Conservation (phyloP, 2,797 vertebrate genomes). For the Lophotriccus pileatus region DNA sequence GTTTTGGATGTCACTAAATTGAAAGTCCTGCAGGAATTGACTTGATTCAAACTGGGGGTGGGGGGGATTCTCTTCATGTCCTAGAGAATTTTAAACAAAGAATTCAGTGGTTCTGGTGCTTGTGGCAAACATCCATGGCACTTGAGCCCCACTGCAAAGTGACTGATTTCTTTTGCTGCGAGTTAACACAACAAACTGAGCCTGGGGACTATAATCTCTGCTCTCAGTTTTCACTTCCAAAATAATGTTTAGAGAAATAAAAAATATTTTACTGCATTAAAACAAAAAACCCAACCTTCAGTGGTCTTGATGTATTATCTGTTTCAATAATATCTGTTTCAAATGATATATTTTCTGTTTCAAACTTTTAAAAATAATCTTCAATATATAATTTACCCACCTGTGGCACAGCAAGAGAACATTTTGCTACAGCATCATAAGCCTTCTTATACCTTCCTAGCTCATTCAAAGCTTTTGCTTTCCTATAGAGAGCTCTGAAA, state of each 20-base stretch:
- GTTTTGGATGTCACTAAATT: neutral
- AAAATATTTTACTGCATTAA: neutral
- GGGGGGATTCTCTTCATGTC: neutral
- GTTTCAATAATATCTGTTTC: neutral
- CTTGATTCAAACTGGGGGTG: neutral
- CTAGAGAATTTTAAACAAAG: neutral
- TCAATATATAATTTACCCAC: conserved; percentile 64
- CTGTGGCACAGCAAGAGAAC: conserved; percentile 92
- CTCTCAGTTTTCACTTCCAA: neutral
- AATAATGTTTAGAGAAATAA: neutral
- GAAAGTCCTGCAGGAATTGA: neutral
- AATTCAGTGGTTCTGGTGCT: neutral
- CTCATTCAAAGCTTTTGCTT: conserved; percentile 89
- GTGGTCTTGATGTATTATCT: neutral
- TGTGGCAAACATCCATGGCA: neutral
- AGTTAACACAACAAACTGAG: neutral
- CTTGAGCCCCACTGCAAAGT: neutral
- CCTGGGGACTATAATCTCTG: neutral
- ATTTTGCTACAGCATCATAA: conserved; percentile 93
- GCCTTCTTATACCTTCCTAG: conserved; percentile 88
- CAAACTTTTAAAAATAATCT: neutral
- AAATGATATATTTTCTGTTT: neutral
- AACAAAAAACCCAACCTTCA: neutral
- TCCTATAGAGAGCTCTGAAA: conserved; percentile 90
- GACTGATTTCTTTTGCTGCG: neutral